phyloP scores from a whole-genome alignment of 2,888 invertebrate species.

The Tachystola acroxantha region DNA sequence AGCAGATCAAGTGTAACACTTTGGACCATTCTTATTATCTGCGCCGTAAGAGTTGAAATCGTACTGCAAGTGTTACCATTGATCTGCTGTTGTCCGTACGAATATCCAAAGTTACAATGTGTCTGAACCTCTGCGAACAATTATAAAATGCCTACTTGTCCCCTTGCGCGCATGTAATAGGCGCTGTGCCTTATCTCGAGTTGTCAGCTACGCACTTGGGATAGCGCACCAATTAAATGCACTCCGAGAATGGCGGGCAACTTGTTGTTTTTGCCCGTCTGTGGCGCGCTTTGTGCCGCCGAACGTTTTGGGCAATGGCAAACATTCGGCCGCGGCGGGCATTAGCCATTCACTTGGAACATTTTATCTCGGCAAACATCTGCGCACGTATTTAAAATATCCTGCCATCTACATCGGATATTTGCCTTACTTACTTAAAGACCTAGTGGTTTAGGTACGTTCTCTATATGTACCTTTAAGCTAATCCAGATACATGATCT shows the following conservation, averaged over 20 bases:
- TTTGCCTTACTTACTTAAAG: slow-evolving; percentile 1
- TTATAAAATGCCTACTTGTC: slow-evolving; percentile 1
- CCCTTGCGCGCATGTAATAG: slow-evolving; percentile 7
- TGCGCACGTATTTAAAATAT: slow-evolving; percentile 14
- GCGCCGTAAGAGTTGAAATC: too few relatives aligned
- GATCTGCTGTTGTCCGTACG: too few relatives aligned
- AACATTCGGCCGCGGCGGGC: slow-evolving; percentile 43
- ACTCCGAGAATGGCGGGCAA: slow-evolving; percentile 46
- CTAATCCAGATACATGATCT: too few relatives aligned
- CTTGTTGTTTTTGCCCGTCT: slow-evolving; percentile 51
- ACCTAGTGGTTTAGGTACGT: background rate
- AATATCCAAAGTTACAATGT: too few relatives aligned
- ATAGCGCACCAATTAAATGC: slow-evolving; percentile 55
- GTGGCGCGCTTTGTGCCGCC: slow-evolving; percentile 54
- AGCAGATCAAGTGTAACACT: too few relatives aligned
- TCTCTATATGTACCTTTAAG: background rate
- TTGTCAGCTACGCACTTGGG: slow-evolving; percentile 17
- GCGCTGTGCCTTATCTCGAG: slow-evolving; percentile 1
- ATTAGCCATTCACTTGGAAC: slow-evolving; percentile 44
- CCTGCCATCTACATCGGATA: slow-evolving; percentile 2
- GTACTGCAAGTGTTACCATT: too few relatives aligned
- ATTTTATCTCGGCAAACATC: slow-evolving; percentile 44
- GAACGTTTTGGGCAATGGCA: slow-evolving; percentile 50
- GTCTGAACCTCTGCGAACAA: background rate
- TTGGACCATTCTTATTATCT: too few relatives aligned